These are phyloP conservation scores for Lamproptera curius DNA, from an alignment of 2,888 invertebrate genomes.

Conservation along the genomic window DNA sequence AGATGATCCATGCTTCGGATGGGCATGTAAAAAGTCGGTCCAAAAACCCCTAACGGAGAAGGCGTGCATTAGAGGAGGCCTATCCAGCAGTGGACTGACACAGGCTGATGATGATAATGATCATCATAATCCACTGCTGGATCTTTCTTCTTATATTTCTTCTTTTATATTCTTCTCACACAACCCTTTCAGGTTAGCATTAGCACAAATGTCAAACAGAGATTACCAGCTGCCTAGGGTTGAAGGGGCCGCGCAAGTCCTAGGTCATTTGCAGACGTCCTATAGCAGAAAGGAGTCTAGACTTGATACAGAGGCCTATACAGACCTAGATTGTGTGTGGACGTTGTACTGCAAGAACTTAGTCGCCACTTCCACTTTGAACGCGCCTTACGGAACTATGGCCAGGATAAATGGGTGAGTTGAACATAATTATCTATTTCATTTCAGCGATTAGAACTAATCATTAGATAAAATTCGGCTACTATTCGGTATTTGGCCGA, in stretches of 20 bases:
- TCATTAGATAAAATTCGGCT: too few species aligned
- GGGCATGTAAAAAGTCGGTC: too few species aligned
- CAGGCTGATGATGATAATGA: too few species aligned
- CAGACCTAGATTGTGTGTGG: conserved; percentile 79
- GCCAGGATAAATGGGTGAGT: conserved; percentile 79
- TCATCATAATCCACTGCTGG: neutral
- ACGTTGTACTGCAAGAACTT: conserved; percentile 77
- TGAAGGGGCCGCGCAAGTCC: conserved; percentile 55
- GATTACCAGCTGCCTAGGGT: conserved; percentile 48
- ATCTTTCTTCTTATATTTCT: neutral
- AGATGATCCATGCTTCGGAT: too few species aligned
- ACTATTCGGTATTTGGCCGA: too few species aligned
- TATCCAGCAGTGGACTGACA: too few species aligned
- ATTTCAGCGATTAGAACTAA: too few species aligned
- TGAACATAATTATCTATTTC: too few species aligned
- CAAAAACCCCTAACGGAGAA: too few species aligned
- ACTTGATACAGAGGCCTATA: conserved; percentile 40
- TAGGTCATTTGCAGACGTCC: conserved; percentile 55
- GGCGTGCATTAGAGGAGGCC: too few species aligned
- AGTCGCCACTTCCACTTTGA: conserved; percentile 68
- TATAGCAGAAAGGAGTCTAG: conserved; percentile 39
- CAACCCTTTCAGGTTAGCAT: conserved; percentile 41
- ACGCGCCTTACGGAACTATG: conserved; percentile 76
- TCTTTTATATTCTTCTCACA: conserved; percentile 22
- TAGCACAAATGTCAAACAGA: conserved; percentile 50